Evolutionary conservation across 2,113 vertebrate genomes (phyloP).

Genomic region (Microtus richardsoni): DNA sequence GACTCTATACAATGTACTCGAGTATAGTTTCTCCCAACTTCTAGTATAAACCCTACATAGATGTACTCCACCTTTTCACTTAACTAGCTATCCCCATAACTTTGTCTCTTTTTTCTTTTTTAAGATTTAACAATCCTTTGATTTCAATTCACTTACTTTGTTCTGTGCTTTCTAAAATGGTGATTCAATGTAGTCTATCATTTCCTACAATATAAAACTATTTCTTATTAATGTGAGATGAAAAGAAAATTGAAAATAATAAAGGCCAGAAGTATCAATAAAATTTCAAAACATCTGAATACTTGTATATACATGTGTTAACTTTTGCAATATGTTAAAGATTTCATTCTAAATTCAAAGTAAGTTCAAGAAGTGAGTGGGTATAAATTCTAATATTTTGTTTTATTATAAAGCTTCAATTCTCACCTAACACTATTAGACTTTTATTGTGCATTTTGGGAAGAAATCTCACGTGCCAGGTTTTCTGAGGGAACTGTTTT

Average conservation of each 20-base stretch:
- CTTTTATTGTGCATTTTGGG: neutral
- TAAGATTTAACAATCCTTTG: neutral
- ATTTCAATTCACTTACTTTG: neutral
- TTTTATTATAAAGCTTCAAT: neutral
- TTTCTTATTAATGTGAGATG: neutral
- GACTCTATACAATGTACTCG: neutral
- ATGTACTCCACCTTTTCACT: neutral
- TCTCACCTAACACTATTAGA: neutral
- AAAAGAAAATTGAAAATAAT: neutral
- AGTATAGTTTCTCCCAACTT: neutral
- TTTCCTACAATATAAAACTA: neutral
- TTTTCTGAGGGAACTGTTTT: slow-evolving; percentile 15
- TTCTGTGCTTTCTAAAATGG: neutral
- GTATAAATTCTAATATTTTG: neutral
- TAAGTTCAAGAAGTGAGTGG: neutral
- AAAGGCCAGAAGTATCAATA: neutral
- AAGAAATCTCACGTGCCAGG: neutral
- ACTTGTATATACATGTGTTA: neutral
- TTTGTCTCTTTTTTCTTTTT: neutral
- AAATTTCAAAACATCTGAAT: neutral
- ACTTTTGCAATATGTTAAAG: neutral
- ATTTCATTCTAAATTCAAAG: neutral
- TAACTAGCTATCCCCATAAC: neutral
- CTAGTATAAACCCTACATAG: neutral
- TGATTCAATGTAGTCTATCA: neutral